Conservation (phyloP, 2,113 vertebrate genomes). For the Corythoichthys haematopterus region DNA sequence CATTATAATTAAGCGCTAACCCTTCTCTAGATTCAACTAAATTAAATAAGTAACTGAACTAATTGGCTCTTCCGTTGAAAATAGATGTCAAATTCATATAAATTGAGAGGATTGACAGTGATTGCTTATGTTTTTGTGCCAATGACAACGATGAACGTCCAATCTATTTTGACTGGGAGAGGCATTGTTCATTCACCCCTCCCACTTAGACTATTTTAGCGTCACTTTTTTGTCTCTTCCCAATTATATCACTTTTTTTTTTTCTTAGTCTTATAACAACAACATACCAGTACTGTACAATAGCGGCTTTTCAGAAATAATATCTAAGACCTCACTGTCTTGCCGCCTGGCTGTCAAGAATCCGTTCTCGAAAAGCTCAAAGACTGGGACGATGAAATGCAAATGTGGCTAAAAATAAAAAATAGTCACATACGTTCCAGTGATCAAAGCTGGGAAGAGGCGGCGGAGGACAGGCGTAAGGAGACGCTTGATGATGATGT, state of each 20-base stretch:
- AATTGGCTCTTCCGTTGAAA: too few relatives aligned
- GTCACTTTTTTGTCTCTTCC: not conserved
- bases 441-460: not conserved
- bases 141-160: too few relatives aligned
- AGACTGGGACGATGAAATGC: slow-evolving; percentile 3
- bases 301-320: not conserved
- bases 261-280: not conserved
- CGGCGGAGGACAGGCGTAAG: not conserved
- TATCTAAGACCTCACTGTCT: not conserved
- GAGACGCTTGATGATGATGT: slow-evolving; percentile 1
- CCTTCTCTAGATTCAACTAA: too few relatives aligned
- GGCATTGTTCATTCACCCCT: too few relatives aligned
- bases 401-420: slow-evolving; percentile 3
- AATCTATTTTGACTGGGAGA: too few relatives aligned
- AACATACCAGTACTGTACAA: not conserved
- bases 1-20: too few relatives aligned
- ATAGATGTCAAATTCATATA: too few relatives aligned
- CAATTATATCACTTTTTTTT: not conserved
- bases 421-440: not conserved
- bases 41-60: too few relatives aligned
- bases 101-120: too few relatives aligned
- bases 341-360: not conserved
- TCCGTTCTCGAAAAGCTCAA: not conserved
- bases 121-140: too few relatives aligned
- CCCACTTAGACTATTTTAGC: not conserved